A percentile compares a stretch with the other conserved stretches of the same genome.
These are phyloP conservation scores for Zophobas morio DNA, from an alignment of 1,140 invertebrate species.

Conservation along the genomic window DNA sequence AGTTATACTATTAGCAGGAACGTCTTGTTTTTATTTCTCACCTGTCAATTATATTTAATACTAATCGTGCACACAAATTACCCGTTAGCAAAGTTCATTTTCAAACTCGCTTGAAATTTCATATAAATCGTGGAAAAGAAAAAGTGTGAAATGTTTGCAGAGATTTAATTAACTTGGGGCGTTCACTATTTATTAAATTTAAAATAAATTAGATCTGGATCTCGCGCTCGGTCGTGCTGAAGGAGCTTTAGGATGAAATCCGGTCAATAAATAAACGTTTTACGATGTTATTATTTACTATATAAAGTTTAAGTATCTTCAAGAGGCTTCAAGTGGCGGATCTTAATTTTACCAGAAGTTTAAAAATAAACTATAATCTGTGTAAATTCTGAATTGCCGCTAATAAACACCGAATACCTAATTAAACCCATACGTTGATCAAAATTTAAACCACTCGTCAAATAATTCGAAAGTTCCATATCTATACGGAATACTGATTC, in stretches of 20 bases:
- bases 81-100: too few relatives aligned
- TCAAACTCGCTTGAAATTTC: too few relatives aligned
- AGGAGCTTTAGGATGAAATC: neutral
- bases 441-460: neutral
- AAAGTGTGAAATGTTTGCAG: too few relatives aligned
- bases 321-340: conserved; percentile 1
- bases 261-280: conserved; percentile 6
- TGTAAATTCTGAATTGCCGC: conserved; percentile 2
- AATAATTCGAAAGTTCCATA: conserved; percentile 9
- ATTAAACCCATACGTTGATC: neutral
- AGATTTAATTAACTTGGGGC: neutral
- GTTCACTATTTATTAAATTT: too few relatives aligned
- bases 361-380: conserved; percentile 27
- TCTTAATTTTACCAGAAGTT: conserved; percentile 18
- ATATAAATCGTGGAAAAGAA: too few relatives aligned
- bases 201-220: too few relatives aligned
- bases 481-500: conserved; percentile 7
- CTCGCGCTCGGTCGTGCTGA: neutral
- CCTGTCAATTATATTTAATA: too few relatives aligned
- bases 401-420: neutral
- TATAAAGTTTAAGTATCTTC: conserved; percentile 17
- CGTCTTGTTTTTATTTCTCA: too few relatives aligned
- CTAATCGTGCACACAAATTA: too few relatives aligned
- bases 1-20: too few relatives aligned
- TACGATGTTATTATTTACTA: conserved; percentile 24